Evolutionary conservation across 2,888 invertebrate genomes (phyloP).

Genomic region (Drosophila recens): DNA sequence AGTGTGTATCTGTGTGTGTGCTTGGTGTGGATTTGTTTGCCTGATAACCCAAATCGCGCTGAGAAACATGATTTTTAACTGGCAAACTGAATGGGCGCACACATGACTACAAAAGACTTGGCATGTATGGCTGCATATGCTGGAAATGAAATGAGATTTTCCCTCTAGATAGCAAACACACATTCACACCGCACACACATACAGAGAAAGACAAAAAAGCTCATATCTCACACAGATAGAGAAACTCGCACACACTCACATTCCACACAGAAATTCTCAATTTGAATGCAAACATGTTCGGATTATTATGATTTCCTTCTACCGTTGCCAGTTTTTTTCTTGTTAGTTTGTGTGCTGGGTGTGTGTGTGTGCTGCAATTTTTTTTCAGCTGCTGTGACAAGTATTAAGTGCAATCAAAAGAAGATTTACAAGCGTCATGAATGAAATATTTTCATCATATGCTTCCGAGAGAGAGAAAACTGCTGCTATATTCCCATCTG

Average conservation of each 20-base stretch:
- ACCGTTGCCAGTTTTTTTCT: slow-evolving; percentile 59
- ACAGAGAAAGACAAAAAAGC: slow-evolving; percentile 28
- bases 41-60: slow-evolving; percentile 68
- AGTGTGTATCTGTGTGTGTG: slow-evolving; percentile 7
- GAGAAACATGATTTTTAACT: slow-evolving; percentile 78
- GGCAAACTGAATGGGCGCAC: slow-evolving; percentile 62
- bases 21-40: slow-evolving; percentile 60
- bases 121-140: slow-evolving; percentile 54
- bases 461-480: slow-evolving; percentile 48
- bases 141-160: slow-evolving; percentile 77
- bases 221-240: slow-evolving; percentile 31
- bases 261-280: slow-evolving; percentile 66
- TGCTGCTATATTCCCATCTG: neutral
- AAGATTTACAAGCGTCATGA: slow-evolving; percentile 81
- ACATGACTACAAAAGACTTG: slow-evolving; percentile 47
- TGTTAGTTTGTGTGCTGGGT: slow-evolving; percentile 30
- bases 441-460: slow-evolving; percentile 78
- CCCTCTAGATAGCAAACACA: slow-evolving; percentile 58
- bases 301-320: slow-evolving; percentile 77
- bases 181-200: slow-evolving; percentile 36
- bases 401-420: slow-evolving; percentile 80
- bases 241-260: slow-evolving; percentile 20
- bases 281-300: slow-evolving; percentile 77
- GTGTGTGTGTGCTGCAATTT: slow-evolving; percentile 43
- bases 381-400: slow-evolving; percentile 65